Evolutionary conservation across 2,797 vertebrate genomes (phyloP).

Genomic region (Leptodactylus fallax): DNA sequence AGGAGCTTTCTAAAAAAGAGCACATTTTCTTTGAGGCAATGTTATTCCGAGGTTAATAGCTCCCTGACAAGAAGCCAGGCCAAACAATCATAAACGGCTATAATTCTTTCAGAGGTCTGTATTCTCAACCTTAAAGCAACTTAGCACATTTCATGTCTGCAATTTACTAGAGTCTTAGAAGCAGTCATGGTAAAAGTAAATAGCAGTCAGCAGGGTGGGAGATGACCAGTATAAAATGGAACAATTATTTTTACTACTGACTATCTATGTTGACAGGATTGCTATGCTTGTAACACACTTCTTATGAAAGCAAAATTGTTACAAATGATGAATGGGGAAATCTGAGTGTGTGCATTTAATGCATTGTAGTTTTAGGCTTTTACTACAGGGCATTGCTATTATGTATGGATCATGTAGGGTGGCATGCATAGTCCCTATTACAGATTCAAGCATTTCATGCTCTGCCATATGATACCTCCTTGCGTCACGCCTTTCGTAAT

Average conservation of each 20-base stretch:
- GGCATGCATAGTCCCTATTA: background rate
- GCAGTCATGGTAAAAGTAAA: constrained; percentile 48
- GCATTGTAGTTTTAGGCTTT: background rate
- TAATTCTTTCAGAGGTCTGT: constrained; percentile 73
- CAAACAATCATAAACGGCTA: constrained; percentile 76
- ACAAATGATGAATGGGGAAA: background rate
- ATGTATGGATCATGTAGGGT: background rate
- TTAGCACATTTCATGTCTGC: constrained; percentile 63
- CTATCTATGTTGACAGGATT: background rate
- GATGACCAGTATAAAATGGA: constrained; percentile 34
- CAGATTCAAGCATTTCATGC: too few species aligned
- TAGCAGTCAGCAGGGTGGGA: constrained; percentile 30
- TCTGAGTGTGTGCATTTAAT: background rate
- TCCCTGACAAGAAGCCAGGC: constrained; percentile 75
- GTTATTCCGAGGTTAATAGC: constrained; percentile 77
- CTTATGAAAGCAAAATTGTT: background rate
- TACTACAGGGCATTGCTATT: background rate
- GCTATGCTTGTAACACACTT: background rate
- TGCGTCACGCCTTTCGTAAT: too few species aligned
- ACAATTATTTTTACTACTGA: constrained; percentile 27
- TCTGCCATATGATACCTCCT: too few species aligned
- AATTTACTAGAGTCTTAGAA: constrained; percentile 56
- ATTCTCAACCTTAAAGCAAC: constrained; percentile 70
- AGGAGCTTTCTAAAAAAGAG: constrained; percentile 72
- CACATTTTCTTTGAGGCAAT: constrained; percentile 72